A percentile compares a stretch with the other conserved stretches of the same genome.
Evolutionary conservation across 2,888 invertebrate species (phyloP).

Genomic region (Chironomus tentans): DNA sequence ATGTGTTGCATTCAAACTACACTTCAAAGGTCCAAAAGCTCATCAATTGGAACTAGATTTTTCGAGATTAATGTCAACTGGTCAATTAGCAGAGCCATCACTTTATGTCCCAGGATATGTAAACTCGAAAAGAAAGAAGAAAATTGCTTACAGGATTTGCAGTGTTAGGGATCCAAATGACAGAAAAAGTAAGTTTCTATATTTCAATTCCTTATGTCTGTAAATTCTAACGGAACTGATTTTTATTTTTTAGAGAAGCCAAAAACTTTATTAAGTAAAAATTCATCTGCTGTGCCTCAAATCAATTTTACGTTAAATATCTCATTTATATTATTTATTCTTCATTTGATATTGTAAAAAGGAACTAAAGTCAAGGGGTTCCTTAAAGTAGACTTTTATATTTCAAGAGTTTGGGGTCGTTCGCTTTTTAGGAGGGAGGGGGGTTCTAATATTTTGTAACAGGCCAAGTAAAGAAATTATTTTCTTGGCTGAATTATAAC

Average conservation of each 20-base stretch:
- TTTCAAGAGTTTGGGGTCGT: no score
- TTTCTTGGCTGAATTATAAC: no score
- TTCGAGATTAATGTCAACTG: conserved; percentile 60
- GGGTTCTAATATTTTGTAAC: no score
- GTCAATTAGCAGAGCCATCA: conserved; percentile 64
- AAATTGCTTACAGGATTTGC: conserved; percentile 65
- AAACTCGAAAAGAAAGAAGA: conserved; percentile 58
- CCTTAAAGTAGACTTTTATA: no score
- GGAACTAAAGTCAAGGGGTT: no score
- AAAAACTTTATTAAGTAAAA: neutral
- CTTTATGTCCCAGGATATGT: conserved; percentile 69
- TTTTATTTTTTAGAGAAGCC: neutral
- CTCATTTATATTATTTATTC: no score
- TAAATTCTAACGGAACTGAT: neutral
- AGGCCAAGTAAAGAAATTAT: no score
- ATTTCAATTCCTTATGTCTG: neutral
- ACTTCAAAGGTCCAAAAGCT: conserved; percentile 78
- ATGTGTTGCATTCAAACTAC: conserved; percentile 76
- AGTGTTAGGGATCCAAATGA: conserved; percentile 68
- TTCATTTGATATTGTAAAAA: no score
- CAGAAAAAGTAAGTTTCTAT: conserved; percentile 42
- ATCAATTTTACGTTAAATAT: no score
- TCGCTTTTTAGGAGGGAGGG: no score
- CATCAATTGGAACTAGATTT: conserved; percentile 65
- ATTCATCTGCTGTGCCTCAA: neutral